These are phyloP conservation scores for Cloeon dipterum DNA, from an alignment of 2,888 invertebrate species.

Conservation along the genomic window DNA sequence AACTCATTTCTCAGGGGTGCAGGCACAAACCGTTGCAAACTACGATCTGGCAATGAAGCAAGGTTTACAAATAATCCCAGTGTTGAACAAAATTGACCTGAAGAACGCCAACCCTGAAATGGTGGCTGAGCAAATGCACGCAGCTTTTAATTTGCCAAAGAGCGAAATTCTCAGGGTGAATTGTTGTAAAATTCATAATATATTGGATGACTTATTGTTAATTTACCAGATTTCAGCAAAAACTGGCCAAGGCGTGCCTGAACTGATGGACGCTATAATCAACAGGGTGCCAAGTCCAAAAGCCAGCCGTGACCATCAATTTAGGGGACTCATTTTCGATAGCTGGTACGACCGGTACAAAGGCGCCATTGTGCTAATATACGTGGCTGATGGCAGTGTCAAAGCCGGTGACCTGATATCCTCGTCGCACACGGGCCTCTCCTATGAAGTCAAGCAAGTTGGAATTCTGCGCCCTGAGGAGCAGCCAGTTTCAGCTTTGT, in stretches of 20 bases:
- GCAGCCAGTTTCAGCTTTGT: conserved; percentile 35
- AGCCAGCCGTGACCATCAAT: conserved; percentile 29
- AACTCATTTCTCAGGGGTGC: conserved; percentile 33
- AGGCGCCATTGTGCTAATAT: conserved; percentile 55
- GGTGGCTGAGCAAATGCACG: conserved; percentile 53
- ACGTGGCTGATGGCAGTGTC: conserved; percentile 52
- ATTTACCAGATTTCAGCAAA: conserved; percentile 59
- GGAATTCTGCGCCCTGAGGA: conserved; percentile 62
- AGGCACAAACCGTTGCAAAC: conserved; percentile 96
- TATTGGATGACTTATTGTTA: not conserved
- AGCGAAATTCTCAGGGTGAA: conserved; percentile 48
- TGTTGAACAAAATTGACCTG: conserved; percentile 90
- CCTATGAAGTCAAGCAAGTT: conserved; percentile 54
- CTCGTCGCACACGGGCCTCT: conserved; percentile 42
- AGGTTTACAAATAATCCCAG: conserved; percentile 67
- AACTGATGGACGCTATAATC: conserved; percentile 55
- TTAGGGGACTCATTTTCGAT: conserved; percentile 74
- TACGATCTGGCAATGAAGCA: conserved; percentile 72
- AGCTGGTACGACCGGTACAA: conserved; percentile 81
- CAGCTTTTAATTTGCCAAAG: conserved; percentile 58
- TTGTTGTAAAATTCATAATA: too few species aligned
- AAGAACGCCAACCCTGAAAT: conserved; percentile 70
- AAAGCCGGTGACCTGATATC: conserved; percentile 51
- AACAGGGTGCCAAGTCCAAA: conserved; percentile 52
- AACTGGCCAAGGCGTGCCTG: conserved; percentile 57